Evolutionary conservation across 2,797 vertebrate genomes (phyloP), one percentile per base, ranked within the genome.

Genomic region (Psittacula derbiana): DNA sequence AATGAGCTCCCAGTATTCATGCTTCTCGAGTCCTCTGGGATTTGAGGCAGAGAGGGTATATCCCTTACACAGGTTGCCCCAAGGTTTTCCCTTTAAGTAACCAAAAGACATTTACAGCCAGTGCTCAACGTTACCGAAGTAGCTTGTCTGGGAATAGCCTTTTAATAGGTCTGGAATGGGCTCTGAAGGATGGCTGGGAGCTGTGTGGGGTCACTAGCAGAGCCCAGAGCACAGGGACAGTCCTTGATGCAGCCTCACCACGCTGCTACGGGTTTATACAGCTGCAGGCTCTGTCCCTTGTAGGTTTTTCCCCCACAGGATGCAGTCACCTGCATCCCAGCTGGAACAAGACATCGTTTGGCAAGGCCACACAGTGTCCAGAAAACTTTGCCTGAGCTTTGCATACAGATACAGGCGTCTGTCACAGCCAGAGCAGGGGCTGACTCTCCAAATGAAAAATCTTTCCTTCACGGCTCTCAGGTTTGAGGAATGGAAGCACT

Each of bases 201-300:
- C 36, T 55, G 49, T 2, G 19, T 3, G 0, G 65, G 27, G 38
- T 53, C 7, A 6, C 52, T 21, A 4, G 30, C 24, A 16, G 13
- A 33, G 60, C 33, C 31, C 10, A 36, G n/a, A 36, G 23, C 15
- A 58, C 23, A 16, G 55, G n/a, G 23, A 36, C 55, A 58, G 70
- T 58, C 55, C 60, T 64, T 0, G 2, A 2, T 4, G 23, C 44
- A 64, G 7, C 57, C 55, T 52, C 21, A 5, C 41, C 58, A 60
- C 8, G 1, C 24, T 15, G 7, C 1, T 2, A 1, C 0, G 3
- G 72, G 11, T 69, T 76, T 24, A 7, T 38, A 9, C 2, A n/a
- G 80, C 50, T 65, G 67, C 49, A 72, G 71, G 36, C 71, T 79
- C 58, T 75, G 88, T 31, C 16, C n/a, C 16, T 31, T 12, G 24